Base-by-base conservation (phyloP, 2,113 vertebrate species). In the Malaclemys terrapin region DNA sequence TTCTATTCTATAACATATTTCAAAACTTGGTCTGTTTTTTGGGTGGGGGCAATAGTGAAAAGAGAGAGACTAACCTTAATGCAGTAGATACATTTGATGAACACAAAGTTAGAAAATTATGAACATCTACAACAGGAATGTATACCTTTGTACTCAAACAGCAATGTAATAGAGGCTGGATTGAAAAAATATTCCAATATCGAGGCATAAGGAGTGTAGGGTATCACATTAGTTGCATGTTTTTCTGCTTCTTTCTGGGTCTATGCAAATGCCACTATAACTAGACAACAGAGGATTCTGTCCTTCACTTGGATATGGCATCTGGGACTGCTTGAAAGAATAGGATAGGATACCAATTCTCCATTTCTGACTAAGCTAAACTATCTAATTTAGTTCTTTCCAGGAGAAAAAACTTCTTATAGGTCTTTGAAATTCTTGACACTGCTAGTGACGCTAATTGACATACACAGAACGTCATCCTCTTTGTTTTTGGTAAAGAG, bases 321-420 rank as follows among this genome's bases (percentile, higher is more conserved):
- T 79, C 89, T 92, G 95, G 94, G 95, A 97, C 96, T 95, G 86
- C 91, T 76, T 86, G 88, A 96, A 75, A 29, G 69, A 95, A 82
- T 93, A 62, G 27, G 27, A 35, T 65, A 65, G 62, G 10, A 3
- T 91, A 95, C 88, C 81, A 96, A 93, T 92, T 92, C 95, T 84
- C 94, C 31, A 96, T 96, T 95, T 93, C 96, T 96, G 82, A 92
- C 93, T 78, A 95, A 93, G 83, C 89, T 96, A 97, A 96, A 96
- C 94, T 96, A 91, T 80, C 94, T 97, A 89, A 96, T 96, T 96
- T 96, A 90, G 81, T 94, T 89, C 85, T 94, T 81, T 89, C 95
- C 87, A 49, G 85, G 57, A 97, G 93, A 94, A 96, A 97, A 54
- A 97, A 95, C 92, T 90, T 89, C 94, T 96, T 95, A 94, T 27